Evolutionary conservation across 2,113 vertebrate genomes (phyloP), one percentile per base, ranked within the genome.

Genomic region (Anarhynchus alexandrinus): DNA sequence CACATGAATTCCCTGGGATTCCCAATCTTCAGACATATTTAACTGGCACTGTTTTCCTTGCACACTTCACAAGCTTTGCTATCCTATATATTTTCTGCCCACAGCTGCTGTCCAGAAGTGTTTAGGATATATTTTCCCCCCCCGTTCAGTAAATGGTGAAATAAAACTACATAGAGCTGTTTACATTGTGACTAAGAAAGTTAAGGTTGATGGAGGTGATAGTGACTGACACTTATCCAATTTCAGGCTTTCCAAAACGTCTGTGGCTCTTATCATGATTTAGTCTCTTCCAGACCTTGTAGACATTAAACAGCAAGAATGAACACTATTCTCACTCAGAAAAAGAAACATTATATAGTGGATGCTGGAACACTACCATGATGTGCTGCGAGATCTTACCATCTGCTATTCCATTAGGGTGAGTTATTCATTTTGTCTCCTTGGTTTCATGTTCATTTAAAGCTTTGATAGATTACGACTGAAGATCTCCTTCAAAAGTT

Each of bases 261-360:
- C 96, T 85, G 74, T 82, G 82, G 79, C 61, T 97, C 97, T 97
- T 94, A 96, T 96, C 91, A 96, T 98, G 97, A 96, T 95, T 96
- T 88, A 95, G 91, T 97, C 86, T 86, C 84, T 91, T 47, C 13
- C 59, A 96, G 92, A 93, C 80, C 87, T 73, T 96, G 70, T 83
- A 93, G 79, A 89, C 85, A 96, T 97, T 96, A 92, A 97, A 93
- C 86, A 95, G 91, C 93, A 93, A 91, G 93, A 86, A 91, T 80
- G 77, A 90, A 64, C 81, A 96, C 94, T 95, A 69, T 93, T 95
- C 66, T 67, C 86, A 58, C 95, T 96, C 82, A 55, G 89, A 74
- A 92, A 94, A 97, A 96, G 95, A 83, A 94, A 90, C 93, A 73
- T 94, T 95, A 71, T 80, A 71, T 66, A 66, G 90, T 86, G 80